phyloP scores from a whole-genome alignment of 2,113 vertebrate genomes.

The Corythornis cristatus region DNA sequence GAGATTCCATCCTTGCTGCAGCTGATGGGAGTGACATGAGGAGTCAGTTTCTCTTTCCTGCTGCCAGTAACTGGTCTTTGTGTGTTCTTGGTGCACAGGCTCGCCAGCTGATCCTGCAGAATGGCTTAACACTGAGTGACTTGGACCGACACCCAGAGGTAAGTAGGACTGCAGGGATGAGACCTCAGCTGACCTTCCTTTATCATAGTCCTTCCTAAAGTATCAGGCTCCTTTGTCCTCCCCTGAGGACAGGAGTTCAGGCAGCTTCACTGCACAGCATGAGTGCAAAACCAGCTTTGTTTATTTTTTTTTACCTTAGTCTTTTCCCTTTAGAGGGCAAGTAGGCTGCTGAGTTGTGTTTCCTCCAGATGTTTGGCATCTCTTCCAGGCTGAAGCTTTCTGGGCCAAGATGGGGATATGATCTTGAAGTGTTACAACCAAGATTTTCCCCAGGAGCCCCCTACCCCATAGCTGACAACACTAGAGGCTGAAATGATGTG shows the following conservation, averaged over 20 bases:
- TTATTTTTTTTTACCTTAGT: neutral
- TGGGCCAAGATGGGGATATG: neutral
- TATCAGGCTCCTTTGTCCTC: neutral
- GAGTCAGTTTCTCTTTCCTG: neutral
- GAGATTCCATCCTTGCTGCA: neutral
- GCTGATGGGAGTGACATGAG: neutral
- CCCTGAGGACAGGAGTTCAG: neutral
- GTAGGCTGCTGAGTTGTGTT: neutral
- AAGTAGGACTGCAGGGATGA: neutral
- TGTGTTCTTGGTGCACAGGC: conserved; percentile 77
- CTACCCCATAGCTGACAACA: neutral
- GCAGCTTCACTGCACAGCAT: rapidly evolving
- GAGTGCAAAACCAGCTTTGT: neutral
- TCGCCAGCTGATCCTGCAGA: conserved; percentile 93
- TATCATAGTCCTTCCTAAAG: neutral
- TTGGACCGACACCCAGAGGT: conserved; percentile 96
- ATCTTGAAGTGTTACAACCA: neutral
- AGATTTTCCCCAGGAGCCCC: neutral
- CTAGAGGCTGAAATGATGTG: neutral
- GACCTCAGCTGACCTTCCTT: neutral
- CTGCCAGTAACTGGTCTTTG: neutral
- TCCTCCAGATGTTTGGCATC: neutral
- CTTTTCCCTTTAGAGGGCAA: neutral
- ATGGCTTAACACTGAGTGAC: conserved; percentile 88
- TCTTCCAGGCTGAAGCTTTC: neutral